These are phyloP conservation scores for Bubo bubo DNA, from an alignment of 2,113 vertebrate genomes.

Conservation along the genomic window DNA sequence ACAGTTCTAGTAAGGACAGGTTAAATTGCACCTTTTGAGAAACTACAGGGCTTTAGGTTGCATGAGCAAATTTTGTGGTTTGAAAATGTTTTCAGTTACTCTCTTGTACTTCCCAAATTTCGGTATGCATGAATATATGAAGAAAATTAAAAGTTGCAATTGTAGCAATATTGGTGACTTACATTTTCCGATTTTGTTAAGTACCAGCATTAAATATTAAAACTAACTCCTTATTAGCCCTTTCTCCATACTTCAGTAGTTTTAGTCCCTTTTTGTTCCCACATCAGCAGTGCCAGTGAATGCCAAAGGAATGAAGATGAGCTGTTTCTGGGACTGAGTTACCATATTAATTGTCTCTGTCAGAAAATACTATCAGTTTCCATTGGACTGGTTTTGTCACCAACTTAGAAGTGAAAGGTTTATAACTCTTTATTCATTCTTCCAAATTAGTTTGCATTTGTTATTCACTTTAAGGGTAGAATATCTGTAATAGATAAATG, in stretches of 20 bases:
- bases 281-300: background rate
- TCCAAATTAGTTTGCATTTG: background rate
- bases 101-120: background rate
- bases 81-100: background rate
- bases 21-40: background rate
- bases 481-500: background rate
- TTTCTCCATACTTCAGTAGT: background rate
- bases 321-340: background rate
- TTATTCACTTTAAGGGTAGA: background rate
- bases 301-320: background rate
- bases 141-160: background rate
- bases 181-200: background rate
- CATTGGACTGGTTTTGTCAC: background rate
- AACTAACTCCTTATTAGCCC: background rate
- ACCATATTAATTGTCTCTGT: background rate
- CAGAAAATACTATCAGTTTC: background rate
- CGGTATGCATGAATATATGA: background rate
- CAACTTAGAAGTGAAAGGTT: background rate
- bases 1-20: background rate
- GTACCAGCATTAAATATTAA: background rate
- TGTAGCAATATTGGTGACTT: background rate
- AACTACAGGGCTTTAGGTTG: background rate
- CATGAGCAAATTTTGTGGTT: background rate
- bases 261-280: background rate
- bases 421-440: background rate